phyloP scores from a whole-genome alignment of 2,797 vertebrate genomes.

The Leuciscus waleckii region DNA sequence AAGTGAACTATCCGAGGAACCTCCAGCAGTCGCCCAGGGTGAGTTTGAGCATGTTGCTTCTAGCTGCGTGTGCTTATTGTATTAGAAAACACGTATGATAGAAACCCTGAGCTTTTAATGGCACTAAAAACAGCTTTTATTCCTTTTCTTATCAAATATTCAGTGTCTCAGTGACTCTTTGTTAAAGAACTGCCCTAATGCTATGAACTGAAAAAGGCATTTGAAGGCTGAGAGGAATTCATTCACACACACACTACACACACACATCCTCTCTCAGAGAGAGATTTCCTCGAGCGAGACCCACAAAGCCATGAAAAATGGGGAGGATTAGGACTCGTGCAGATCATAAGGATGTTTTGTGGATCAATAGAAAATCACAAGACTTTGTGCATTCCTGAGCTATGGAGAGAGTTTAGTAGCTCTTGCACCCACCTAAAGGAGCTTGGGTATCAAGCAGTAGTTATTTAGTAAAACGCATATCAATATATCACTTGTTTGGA shows the following conservation, averaged over 20 bases:
- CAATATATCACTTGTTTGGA: neutral
- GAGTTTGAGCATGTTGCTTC: conserved; percentile 49
- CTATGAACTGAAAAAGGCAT: conserved; percentile 17
- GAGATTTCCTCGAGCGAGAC: neutral
- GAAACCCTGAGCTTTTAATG: conserved; percentile 15
- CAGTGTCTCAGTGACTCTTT: conserved; percentile 21
- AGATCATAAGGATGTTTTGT: conserved; percentile 53
- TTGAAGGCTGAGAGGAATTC: conserved; percentile 15
- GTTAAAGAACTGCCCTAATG: neutral
- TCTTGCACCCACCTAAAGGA: conserved; percentile 1
- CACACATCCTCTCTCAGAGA: neutral
- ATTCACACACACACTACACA: neutral
- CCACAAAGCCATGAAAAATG: conserved; percentile 26
- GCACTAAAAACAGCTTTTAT: neutral
- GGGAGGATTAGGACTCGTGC: conserved; percentile 57
- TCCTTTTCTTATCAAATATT: neutral
- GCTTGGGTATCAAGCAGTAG: neutral
- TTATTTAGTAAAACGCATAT: neutral
- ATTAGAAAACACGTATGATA: neutral
- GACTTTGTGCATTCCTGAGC: conserved; percentile 34
- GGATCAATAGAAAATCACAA: conserved; percentile 52
- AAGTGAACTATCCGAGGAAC: too few species aligned
- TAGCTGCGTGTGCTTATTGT: neutral
- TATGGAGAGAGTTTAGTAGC: conserved; percentile 24
- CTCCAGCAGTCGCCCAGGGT: conserved; percentile 78